Percentiles rank a stretch among this genome's conserved stretches.
Evolutionary conservation across 2,888 invertebrate species (phyloP).

Genomic region (Mylabris sibirica): DNA sequence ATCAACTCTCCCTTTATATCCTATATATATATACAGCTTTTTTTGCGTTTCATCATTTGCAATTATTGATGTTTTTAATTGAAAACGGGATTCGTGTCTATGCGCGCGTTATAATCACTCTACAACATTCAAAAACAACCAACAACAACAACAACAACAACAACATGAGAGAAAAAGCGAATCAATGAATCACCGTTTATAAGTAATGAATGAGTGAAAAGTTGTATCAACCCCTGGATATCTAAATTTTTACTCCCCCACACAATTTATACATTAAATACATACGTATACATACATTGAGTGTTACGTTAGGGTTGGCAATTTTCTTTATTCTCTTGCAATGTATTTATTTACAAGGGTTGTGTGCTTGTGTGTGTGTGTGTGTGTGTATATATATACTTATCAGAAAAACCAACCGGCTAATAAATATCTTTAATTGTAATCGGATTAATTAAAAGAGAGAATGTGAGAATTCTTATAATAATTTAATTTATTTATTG

Average conservation of each 20-base stretch:
- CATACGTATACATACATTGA: background rate
- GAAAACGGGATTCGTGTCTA: slow-evolving; percentile 10
- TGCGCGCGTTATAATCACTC: slow-evolving; percentile 4
- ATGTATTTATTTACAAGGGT: slow-evolving; percentile 36
- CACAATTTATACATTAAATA: background rate
- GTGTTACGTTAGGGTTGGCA: slow-evolving; percentile 21
- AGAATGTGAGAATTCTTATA: background rate
- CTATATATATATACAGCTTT: no score
- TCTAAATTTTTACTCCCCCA: slow-evolving; percentile 18
- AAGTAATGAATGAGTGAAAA: slow-evolving; percentile 25
- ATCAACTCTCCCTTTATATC: background rate
- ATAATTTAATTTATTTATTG: background rate
- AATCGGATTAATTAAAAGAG: slow-evolving; percentile 1
- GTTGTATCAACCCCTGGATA: slow-evolving; percentile 18
- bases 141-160: background rate
- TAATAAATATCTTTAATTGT: slow-evolving; percentile 8
- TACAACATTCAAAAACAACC: background rate
- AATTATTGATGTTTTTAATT: slow-evolving; percentile 3
- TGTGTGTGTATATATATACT: no score
- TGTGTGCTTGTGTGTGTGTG: slow-evolving; percentile 29
- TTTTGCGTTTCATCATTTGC: background rate
- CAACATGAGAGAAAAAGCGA: background rate
- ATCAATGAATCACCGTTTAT: slow-evolving; percentile 31
- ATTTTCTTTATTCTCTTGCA: slow-evolving; percentile 22
- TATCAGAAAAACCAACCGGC: slow-evolving; percentile 28